Base-by-base conservation (phyloP, 2,888 invertebrate species). In the Ennomos quercinarius region DNA sequence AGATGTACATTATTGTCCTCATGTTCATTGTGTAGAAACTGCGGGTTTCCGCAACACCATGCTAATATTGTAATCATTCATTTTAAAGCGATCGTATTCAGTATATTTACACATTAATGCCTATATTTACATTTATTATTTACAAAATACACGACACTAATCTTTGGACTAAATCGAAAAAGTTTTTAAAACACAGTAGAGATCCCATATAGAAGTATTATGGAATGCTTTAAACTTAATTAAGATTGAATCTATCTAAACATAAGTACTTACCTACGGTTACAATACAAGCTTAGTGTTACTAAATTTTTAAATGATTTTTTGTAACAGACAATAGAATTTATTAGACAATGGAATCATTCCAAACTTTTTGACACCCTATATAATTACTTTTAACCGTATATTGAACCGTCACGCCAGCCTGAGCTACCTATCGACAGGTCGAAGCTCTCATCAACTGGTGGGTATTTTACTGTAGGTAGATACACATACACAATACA, bases 161-260 rank as follows among this genome's bases (percentile, higher is more conserved):
- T 80, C 78, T 86, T 87, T 86, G 80, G 83, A 89, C 86, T 88
- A 86, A 60, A 79, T 83, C 80, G 76, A 87, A 82, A 86, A 74
- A 87, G 88, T 86, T 89, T 84, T 84, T 81, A 83, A 88, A 89
- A 91, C 89, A 89, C 87, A 86, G 89, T 84, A 86, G 91, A 90
- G 91, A 91, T 91, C 91, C 91, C 91, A 90, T 83, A 87, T 83
- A 87, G 71, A 79, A 89, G 86, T 88, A 84, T 78, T 85, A 90
- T 86, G 91, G 91, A 91, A 91, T 91, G 91, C 84, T 89, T 91
- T 77, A 72, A 83, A 83, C 87, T 91, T 88, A 91, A 80, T 74
- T 86, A 84, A 87, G 85, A 90, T 88, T 89, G 77, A 78, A 86
- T 84, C 89, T 91, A 89, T 84, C 88, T 89, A 89, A 82, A 80